Conservation (phyloP, 2,888 invertebrate genomes). For the Ditylenchus weischeri region DNA sequence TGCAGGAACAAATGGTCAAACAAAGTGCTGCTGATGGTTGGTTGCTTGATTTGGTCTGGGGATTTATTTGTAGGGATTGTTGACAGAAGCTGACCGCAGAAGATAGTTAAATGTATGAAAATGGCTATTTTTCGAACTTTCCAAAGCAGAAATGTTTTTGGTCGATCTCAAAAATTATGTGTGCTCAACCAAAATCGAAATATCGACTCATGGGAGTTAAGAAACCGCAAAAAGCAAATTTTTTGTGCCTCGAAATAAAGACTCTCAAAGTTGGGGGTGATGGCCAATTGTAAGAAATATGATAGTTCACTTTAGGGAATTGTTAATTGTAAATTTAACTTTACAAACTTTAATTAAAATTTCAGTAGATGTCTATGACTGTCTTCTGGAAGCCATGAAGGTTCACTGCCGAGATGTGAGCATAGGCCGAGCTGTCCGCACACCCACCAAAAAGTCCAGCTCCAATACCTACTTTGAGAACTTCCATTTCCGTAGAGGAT, state of each 20-base stretch:
- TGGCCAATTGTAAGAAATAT: neutral
- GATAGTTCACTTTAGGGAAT: neutral
- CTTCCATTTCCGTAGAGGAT: constrained; percentile 15
- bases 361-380: constrained; percentile 38
- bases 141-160: too few relatives aligned
- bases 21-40: constrained; percentile 10
- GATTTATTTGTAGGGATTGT: too few relatives aligned
- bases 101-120: too few relatives aligned
- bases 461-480: constrained; percentile 30
- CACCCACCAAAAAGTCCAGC: neutral
- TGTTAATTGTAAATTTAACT: constrained; percentile 1
- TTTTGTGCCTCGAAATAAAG: too few relatives aligned
- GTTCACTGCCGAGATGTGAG: constrained; percentile 23
- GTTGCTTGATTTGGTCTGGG: neutral
- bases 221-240: too few relatives aligned
- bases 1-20: constrained; percentile 34
- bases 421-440: constrained; percentile 8
- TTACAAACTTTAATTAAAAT: too few relatives aligned
- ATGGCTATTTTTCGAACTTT: too few relatives aligned
- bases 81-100: too few relatives aligned
- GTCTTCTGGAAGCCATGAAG: constrained; percentile 44
- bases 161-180: too few relatives aligned
- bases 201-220: too few relatives aligned
- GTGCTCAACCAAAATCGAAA: too few relatives aligned
- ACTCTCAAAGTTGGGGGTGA: too few relatives aligned